These are phyloP conservation scores for Aphaenogaster rudis DNA, from an alignment of 1,140 invertebrate genomes.

Conservation along the genomic window DNA sequence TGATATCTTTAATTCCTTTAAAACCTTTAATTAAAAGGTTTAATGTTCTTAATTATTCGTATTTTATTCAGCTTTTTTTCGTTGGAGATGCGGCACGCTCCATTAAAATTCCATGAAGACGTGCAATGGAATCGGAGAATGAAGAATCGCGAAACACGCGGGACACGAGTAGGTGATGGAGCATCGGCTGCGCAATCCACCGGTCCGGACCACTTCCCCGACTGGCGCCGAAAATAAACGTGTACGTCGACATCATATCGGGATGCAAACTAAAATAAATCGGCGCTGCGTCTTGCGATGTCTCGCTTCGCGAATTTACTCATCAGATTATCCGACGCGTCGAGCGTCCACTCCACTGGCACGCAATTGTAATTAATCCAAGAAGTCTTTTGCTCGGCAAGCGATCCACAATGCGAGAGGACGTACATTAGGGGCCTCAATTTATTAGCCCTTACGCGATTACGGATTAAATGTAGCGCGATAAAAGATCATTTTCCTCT, in stretches of 20 bases:
- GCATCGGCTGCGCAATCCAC: constrained; percentile 62
- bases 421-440: background rate
- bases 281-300: constrained; percentile 41
- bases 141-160: constrained; percentile 29
- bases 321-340: constrained; percentile 28
- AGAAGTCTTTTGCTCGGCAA: background rate
- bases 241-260: constrained; percentile 72
- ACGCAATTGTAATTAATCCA: background rate
- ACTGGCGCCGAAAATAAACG: constrained; percentile 73
- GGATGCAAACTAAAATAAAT: constrained; percentile 74
- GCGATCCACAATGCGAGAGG: background rate
- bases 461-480: background rate
- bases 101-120: constrained; percentile 16
- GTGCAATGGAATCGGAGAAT: background rate
- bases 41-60: background rate
- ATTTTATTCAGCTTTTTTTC: background rate
- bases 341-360: background rate
- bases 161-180: constrained; percentile 38
- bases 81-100: background rate
- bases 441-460: background rate
- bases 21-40: background rate
- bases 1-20: background rate
- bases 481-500: background rate
- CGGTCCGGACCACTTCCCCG: constrained; percentile 45
- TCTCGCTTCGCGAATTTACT: constrained; percentile 34